These are phyloP conservation scores for Carlito syrichta DNA, from an alignment of 2,113 vertebrate species.

Conservation along the genomic window DNA sequence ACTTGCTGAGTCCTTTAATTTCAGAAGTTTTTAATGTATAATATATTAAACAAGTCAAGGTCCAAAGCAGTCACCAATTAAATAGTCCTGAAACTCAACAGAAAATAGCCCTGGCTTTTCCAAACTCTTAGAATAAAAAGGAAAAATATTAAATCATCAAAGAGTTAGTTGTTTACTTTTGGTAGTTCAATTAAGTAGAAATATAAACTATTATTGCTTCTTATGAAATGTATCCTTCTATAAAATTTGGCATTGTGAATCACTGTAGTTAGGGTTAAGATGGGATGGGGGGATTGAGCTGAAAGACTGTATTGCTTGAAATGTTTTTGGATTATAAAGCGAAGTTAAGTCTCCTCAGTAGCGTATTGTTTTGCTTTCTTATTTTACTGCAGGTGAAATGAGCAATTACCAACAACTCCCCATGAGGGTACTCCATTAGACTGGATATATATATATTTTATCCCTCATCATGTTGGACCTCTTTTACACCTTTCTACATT, in stretches of 20 bases:
- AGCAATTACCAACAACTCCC: not conserved
- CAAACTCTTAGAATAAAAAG: conserved; percentile 14
- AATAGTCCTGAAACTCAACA: conserved; percentile 29
- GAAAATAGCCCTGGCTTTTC: conserved; percentile 3
- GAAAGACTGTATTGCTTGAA: not conserved
- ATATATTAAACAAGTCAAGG: conserved; percentile 51
- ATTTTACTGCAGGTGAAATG: not conserved
- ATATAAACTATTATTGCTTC: not conserved
- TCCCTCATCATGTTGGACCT: not conserved
- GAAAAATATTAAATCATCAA: conserved; percentile 20
- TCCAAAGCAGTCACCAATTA: conserved; percentile 45
- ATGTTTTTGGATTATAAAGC: not conserved
- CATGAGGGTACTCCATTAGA: not conserved
- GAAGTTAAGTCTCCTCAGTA: not conserved
- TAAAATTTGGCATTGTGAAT: not conserved
- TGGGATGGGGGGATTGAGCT: not conserved
- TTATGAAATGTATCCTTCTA: not conserved
- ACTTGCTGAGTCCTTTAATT: conserved; percentile 39
- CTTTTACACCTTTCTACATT: not conserved
- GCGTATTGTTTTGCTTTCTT: conserved; percentile 9
- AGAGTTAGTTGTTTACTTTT: conserved; percentile 44
- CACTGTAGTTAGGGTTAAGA: not conserved
- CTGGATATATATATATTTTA: not conserved
- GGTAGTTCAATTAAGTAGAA: not conserved
- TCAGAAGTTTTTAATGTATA: conserved; percentile 50